These are phyloP conservation scores for Ganaspis sp. DNA, from an alignment of 1,140 invertebrate genomes.

Conservation along the genomic window DNA sequence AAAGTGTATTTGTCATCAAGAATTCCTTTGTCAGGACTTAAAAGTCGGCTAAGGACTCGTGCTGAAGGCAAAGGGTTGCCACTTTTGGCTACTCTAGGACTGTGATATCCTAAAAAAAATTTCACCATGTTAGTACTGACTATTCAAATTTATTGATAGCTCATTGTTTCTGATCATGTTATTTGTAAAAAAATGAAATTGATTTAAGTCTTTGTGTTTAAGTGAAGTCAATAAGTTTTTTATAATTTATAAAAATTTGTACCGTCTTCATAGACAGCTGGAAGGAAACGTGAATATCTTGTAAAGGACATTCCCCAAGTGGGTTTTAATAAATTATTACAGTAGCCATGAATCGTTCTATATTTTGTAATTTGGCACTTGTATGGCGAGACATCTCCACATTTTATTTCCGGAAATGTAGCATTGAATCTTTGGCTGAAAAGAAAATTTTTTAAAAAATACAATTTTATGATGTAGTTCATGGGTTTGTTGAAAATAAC, in stretches of 20 bases:
- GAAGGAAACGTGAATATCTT: conserved; percentile 85
- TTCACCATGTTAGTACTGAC: too few species aligned
- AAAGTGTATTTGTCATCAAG: conserved; percentile 84
- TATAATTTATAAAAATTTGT: conserved; percentile 61
- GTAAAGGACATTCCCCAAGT: conserved; percentile 85
- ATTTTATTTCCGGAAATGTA: conserved; percentile 39
- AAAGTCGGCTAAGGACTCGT: conserved; percentile 81
- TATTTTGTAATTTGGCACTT: conserved; percentile 79
- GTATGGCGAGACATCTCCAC: conserved; percentile 52
- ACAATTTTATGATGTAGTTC: too few species aligned
- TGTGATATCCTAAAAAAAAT: conserved; percentile 68
- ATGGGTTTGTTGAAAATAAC: too few species aligned
- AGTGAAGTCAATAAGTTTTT: too few species aligned
- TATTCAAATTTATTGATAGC: too few species aligned
- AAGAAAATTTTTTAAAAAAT: neutral
- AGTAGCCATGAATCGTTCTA: conserved; percentile 88
- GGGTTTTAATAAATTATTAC: conserved; percentile 87
- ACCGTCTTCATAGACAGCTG: conserved; percentile 90
- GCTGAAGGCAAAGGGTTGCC: conserved; percentile 83
- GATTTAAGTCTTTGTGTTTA: too few species aligned
- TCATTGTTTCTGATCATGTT: neutral
- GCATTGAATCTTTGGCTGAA: too few species aligned
- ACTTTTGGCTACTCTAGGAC: conserved; percentile 79
- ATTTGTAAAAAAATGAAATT: neutral
- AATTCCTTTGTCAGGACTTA: conserved; percentile 82